phyloP scores from a whole-genome alignment of 2,113 vertebrate species.

The Onychostruthus taczanowskii region DNA sequence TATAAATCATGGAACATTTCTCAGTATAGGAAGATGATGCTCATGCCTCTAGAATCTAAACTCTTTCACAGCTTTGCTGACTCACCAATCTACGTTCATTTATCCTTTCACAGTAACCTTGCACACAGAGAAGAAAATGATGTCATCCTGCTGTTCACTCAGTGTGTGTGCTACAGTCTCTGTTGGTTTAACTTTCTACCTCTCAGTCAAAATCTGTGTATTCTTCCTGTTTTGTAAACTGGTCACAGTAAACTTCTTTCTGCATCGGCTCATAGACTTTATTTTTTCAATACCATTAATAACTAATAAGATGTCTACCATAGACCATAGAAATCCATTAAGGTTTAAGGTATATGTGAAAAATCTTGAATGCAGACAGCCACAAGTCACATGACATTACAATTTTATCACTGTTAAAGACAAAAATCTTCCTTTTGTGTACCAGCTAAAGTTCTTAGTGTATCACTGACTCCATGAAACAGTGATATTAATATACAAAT shows the following conservation, averaged over 20 bases:
- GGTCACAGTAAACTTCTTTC: not conserved
- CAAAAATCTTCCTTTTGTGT: not conserved
- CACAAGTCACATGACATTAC: not conserved
- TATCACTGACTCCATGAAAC: not conserved
- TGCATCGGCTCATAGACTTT: not conserved
- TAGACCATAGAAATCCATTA: not conserved
- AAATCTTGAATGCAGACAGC: not conserved
- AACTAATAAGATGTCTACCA: not conserved
- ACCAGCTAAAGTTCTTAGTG: not conserved
- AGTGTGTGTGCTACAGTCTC: not conserved
- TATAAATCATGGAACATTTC: not conserved
- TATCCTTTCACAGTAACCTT: not conserved
- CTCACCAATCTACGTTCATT: not conserved
- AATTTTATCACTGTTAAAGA: not conserved
- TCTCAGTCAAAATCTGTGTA: not conserved
- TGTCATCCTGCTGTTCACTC: not conserved
- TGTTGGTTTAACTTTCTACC: not conserved
- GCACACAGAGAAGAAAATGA: not conserved
- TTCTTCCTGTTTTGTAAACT: not conserved
- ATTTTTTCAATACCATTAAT: not conserved
- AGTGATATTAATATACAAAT: not conserved
- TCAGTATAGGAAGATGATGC: not conserved
- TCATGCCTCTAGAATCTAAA: not conserved
- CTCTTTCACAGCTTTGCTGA: not conserved
- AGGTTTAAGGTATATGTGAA: fast-evolving